Evolutionary conservation across 2,113 vertebrate genomes (phyloP).

Genomic region (Oryzias woworae): DNA sequence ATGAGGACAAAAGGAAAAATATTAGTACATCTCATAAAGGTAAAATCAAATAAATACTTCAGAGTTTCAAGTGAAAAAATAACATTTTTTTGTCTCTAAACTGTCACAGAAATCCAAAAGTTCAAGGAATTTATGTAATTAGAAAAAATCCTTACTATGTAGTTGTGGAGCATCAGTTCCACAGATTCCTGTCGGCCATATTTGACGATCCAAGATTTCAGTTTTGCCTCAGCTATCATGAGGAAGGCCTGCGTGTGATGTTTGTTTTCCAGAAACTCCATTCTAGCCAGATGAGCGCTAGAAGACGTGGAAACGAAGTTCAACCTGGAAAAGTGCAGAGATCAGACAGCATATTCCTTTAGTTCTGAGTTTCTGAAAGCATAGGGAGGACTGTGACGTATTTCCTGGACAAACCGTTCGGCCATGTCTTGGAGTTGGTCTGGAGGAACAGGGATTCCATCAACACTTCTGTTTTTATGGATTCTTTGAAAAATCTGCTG

Average conservation of each 20-base stretch:
- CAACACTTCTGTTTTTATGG: conserved; percentile 88
- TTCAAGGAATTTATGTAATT: neutral
- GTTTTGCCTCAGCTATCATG: conserved; percentile 91
- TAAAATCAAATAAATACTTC: no score
- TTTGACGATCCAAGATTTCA: conserved; percentile 98
- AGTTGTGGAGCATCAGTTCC: conserved; percentile 90
- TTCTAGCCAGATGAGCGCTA: conserved; percentile 89
- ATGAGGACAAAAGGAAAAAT: conserved; percentile 36
- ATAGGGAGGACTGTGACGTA: neutral
- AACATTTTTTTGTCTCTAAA: no score
- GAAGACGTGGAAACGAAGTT: conserved; percentile 91
- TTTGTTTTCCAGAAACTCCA: conserved; percentile 95
- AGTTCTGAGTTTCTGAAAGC: neutral
- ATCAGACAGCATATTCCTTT: neutral
- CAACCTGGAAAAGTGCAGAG: conserved; percentile 80
- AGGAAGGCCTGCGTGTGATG: conserved; percentile 94
- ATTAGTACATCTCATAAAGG: neutral
- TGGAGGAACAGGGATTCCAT: conserved; percentile 86
- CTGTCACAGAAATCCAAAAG: neutral
- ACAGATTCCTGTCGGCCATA: conserved; percentile 92
- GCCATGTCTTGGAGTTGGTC: conserved; percentile 97
- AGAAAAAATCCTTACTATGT: conserved; percentile 80
- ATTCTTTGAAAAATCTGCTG: conserved; percentile 92
- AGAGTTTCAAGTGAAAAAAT: no score
- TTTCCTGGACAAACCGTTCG: conserved; percentile 81